These are phyloP conservation scores for Chloroceryle inda DNA, from an alignment of 2,797 vertebrate genomes.

Conservation along the genomic window DNA sequence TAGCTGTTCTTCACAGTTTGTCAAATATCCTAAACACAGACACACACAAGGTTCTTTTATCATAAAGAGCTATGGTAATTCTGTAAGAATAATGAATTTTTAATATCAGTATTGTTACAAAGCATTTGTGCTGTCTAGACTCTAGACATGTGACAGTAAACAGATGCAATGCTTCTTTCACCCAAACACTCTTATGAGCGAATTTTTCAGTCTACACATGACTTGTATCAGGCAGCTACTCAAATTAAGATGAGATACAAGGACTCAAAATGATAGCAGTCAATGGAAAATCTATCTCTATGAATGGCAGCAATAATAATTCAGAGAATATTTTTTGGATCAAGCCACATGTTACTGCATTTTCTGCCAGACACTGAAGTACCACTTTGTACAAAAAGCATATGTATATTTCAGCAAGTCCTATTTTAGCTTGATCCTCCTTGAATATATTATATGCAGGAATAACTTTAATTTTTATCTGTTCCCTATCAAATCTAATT, in stretches of 20 bases:
- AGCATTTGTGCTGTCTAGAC: slow-evolving; percentile 45
- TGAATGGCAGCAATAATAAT: slow-evolving; percentile 51
- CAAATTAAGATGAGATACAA: slow-evolving; percentile 53
- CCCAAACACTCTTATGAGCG: slow-evolving; percentile 3
- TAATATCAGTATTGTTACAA: slow-evolving; percentile 55
- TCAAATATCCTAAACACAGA: neutral
- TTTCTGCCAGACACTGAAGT: slow-evolving; percentile 16
- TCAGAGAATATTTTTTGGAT: slow-evolving; percentile 39
- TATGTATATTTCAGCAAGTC: neutral
- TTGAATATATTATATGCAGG: neutral
- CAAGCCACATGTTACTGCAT: neutral
- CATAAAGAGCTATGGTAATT: slow-evolving; percentile 20
- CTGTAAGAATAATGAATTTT: slow-evolving; percentile 55
- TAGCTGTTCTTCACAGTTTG: neutral
- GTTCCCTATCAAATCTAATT: neutral
- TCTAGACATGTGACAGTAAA: slow-evolving; percentile 52
- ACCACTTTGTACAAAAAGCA: neutral
- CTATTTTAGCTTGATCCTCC: neutral
- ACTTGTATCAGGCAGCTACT: slow-evolving; percentile 40
- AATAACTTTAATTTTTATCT: neutral
- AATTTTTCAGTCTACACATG: slow-evolving; percentile 52
- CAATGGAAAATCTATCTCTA: slow-evolving; percentile 56
- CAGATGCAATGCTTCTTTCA: slow-evolving; percentile 52
- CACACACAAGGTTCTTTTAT: neutral
- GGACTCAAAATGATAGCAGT: slow-evolving; percentile 34